phyloP scores from a whole-genome alignment of 2,797 vertebrate genomes.

The Phataginus tetradactyla region DNA sequence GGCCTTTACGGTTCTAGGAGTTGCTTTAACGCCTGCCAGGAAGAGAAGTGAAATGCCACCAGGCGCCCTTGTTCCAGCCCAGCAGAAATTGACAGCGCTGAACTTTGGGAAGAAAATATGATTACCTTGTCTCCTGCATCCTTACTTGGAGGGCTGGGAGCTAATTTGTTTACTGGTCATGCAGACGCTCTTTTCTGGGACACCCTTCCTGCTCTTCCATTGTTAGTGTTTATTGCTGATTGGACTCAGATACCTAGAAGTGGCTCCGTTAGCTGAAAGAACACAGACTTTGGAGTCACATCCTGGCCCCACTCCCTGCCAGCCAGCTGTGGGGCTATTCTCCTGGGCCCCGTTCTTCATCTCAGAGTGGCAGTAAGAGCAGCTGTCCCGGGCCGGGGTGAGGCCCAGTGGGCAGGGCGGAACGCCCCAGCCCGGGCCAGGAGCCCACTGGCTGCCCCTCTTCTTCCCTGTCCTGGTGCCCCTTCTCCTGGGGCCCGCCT shows the following conservation, averaged over 20 bases:
- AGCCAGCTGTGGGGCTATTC: neutral
- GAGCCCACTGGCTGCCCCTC: accelerated
- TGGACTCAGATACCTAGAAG: neutral
- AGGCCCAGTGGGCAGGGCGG: neutral
- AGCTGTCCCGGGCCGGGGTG: neutral
- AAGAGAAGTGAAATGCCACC: constrained; percentile 39
- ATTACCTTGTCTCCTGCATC: constrained; percentile 40
- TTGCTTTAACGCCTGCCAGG: neutral
- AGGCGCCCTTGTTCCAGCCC: neutral
- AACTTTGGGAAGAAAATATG: constrained; percentile 63
- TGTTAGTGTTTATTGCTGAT: neutral
- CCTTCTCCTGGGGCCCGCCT: neutral
- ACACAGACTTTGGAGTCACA: neutral
- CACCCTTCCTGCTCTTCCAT: neutral
- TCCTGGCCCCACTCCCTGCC: neutral
- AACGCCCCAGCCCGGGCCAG: neutral
- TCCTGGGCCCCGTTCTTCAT: neutral
- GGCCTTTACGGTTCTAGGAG: neutral
- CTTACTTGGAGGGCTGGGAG: neutral
- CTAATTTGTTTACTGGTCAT: neutral
- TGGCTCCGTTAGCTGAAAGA: neutral
- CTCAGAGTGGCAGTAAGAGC: neutral
- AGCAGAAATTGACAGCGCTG: neutral
- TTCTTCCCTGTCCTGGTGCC: too few species aligned
- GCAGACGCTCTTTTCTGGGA: neutral